Conservation (phyloP, 2,888 invertebrate genomes). For the Drosophila tripunctata region DNA sequence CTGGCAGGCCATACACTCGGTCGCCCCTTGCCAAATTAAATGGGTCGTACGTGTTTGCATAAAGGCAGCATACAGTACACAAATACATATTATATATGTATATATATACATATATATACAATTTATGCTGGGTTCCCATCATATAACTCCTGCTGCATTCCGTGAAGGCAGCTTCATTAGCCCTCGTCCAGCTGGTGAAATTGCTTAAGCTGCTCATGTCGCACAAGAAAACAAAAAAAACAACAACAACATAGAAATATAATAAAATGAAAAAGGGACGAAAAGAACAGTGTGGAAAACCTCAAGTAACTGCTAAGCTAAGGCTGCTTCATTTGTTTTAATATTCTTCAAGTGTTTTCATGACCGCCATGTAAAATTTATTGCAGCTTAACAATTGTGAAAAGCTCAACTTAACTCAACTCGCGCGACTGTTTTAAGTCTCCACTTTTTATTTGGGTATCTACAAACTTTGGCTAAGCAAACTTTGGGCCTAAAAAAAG, state of each 20-base stretch:
- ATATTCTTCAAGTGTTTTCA: conserved; percentile 66
- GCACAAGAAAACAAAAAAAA: conserved; percentile 6
- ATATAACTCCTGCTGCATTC: background rate
- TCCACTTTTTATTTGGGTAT: conserved; percentile 9
- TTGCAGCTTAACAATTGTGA: conserved; percentile 50
- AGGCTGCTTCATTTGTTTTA: conserved; percentile 54
- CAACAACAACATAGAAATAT: background rate
- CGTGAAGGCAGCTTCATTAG: conserved; percentile 43
- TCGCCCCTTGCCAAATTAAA: conserved; percentile 68
- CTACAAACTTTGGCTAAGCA: conserved; percentile 19
- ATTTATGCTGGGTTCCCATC: conserved; percentile 4
- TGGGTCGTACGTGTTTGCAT: conserved; percentile 72
- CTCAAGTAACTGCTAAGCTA: conserved; percentile 24
- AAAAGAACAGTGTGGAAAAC: conserved; percentile 7
- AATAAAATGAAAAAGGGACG: conserved; percentile 9
- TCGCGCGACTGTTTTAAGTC: conserved; percentile 14
- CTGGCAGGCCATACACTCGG: conserved; percentile 56
- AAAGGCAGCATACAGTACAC: conserved; percentile 40
- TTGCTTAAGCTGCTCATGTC: conserved; percentile 42
- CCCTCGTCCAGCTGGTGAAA: conserved; percentile 34
- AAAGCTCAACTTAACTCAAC: conserved; percentile 9
- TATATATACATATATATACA: conserved; percentile 12
- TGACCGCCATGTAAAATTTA: conserved; percentile 63
- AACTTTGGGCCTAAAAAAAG: conserved; percentile 33
- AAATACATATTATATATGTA: conserved; percentile 8